Evolutionary conservation across 2,888 invertebrate species (phyloP).

Genomic region (Agelastica alni): DNA sequence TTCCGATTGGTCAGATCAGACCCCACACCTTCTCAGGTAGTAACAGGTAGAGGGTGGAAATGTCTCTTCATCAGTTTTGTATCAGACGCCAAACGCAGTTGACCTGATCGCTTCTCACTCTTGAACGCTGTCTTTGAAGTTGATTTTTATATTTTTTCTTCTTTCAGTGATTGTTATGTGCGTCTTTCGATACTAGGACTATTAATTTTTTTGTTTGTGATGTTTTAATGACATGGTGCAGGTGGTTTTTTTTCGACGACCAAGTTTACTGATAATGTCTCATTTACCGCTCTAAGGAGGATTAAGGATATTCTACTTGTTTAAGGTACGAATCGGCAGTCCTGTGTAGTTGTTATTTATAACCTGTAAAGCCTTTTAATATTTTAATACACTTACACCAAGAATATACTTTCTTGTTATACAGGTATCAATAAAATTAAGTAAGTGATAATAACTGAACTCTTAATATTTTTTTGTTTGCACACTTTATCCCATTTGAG

Average conservation of each 20-base stretch:
- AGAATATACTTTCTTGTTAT: too few relatives aligned
- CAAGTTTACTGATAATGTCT: background rate
- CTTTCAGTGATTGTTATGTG: slow-evolving; percentile 24
- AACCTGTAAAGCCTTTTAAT: too few relatives aligned
- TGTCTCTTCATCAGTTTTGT: slow-evolving; percentile 34
- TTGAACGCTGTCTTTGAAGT: slow-evolving; percentile 11
- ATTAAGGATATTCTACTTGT: slow-evolving; percentile 1
- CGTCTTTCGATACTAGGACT: too few relatives aligned
- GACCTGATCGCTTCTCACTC: slow-evolving; percentile 15
- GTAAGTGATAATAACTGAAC: too few relatives aligned
- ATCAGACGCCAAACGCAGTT: slow-evolving; percentile 30
- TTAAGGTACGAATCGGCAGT: too few relatives aligned
- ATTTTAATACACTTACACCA: too few relatives aligned
- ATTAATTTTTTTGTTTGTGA: slow-evolving; percentile 1
- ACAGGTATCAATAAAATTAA: too few relatives aligned
- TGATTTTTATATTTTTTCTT: too few relatives aligned
- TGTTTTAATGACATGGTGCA: background rate
- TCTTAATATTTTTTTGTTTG: too few relatives aligned
- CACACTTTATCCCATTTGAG: too few relatives aligned
- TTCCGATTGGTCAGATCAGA: slow-evolving; percentile 37
- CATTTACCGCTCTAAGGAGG: background rate
- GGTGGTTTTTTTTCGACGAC: background rate
- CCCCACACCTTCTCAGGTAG: slow-evolving; percentile 43
- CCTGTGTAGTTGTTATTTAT: too few relatives aligned
- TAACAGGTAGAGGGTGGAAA: slow-evolving; percentile 41